These are phyloP conservation scores for Enteromius thamalakanensis DNA, from an alignment of 2,797 vertebrate species.

Conservation along the genomic window DNA sequence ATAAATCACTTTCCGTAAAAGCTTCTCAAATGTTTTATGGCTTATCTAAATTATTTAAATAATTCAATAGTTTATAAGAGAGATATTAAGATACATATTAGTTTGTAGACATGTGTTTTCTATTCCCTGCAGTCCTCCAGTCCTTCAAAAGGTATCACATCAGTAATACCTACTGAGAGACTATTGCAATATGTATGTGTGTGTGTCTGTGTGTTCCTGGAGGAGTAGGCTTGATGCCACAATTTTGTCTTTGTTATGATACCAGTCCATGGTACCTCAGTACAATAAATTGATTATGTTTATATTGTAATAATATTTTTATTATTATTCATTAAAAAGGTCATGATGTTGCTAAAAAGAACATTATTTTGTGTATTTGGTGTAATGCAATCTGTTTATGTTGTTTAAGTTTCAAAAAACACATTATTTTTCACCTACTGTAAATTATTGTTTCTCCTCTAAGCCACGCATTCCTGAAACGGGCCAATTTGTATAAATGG, in stretches of 20 bases:
- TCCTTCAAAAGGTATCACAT: constrained; percentile 14
- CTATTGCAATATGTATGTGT: neutral
- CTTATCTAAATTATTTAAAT: constrained; percentile 26
- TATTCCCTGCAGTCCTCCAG: neutral
- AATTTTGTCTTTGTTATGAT: neutral
- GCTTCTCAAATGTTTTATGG: constrained; percentile 37
- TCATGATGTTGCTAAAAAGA: no score
- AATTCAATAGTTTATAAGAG: constrained; percentile 15
- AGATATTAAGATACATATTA: constrained; percentile 10
- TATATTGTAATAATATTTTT: no score
- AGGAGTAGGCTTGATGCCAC: neutral
- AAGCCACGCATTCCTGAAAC: no score
- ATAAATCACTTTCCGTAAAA: constrained; percentile 24
- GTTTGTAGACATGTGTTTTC: constrained; percentile 24
- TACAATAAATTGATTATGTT: neutral
- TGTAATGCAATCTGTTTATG: no score
- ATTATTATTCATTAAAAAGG: neutral
- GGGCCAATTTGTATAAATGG: no score
- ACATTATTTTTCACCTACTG: no score
- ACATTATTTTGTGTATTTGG: no score
- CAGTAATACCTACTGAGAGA: constrained; percentile 13
- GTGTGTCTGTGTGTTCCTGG: neutral
- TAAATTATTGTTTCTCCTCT: no score
- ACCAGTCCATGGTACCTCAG: neutral
- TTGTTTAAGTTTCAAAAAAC: no score